Base-by-base conservation (phyloP, 2,113 vertebrate genomes). In the Plecturocebus donacophilus region DNA sequence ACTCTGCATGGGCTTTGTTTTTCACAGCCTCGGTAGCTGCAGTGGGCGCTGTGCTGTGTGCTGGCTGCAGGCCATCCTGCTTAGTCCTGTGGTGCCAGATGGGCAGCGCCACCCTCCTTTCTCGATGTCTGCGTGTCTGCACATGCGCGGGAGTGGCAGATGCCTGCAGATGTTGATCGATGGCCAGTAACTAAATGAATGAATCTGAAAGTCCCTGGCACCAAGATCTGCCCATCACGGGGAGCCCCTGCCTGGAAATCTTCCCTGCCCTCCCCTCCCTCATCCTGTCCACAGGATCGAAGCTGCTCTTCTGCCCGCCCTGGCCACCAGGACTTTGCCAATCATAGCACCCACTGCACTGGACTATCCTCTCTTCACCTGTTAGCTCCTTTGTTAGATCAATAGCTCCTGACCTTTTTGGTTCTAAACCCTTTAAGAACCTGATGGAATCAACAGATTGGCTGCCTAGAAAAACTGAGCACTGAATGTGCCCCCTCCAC, bases 91-190 rank as follows among this genome's bases (percentile, higher is more conserved):
- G 16, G 58, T 11, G 40, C 61, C 40, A 25, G 42, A 16, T 35
- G 20, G 52, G 47, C 10, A 2, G 17, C 0, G 2, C 38, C 25
- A 1, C 8, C 6, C 61, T 40, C 13, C 35, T 4, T 32, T 21
- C 45, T 80, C 35, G 14, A 9, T 13, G 16, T 7, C 21, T 35
- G 6, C 1, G 52, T 4, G 19, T 54, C 71, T 9, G 45, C 56
- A n/a, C 17, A 21, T 1, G 0, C 16, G 27, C 0, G 1, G 1
- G 27, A 11, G 21, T 11, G 35, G 6, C 2, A 2, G 61, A 66
- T 9, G 56, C 47, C 56, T 6, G 4, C 56, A 20, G 38, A 40
- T 35, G 35, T 32, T 64, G n/a, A 20, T 1, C 7, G 19, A 58
- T 17, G 58, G 0, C 61, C 7, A 1, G 27, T 1, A 52, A 45